Evolutionary conservation across 1,140 invertebrate species (phyloP), one percentile per base, ranked within the genome.

Genomic region (Adelges cooleyi): DNA sequence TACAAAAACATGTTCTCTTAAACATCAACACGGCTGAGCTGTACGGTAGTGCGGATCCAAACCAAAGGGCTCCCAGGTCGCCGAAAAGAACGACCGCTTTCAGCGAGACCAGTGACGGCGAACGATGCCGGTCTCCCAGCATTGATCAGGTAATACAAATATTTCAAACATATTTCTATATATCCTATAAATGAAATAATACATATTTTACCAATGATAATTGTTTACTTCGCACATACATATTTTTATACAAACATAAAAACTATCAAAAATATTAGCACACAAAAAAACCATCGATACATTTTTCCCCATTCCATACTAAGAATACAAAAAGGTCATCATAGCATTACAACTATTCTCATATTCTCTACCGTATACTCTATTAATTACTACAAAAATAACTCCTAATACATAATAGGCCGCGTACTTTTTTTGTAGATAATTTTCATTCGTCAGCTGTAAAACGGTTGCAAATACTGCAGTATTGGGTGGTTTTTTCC

Each of bases 1-100:
- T 93, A 72, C 92, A 95, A 77, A 92, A 91, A 78, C 82, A 84
- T 66, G 87, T 89, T 76, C 81, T 98, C 69, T 79, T 93, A 68
- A 94, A 92, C 76, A 80, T 90, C 72, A 84, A 83, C 68, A 86
- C 87, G 67, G 80, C 84, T 68, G 91, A 95, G 76, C 82, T 97
- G 68, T 95, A 95, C 79, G 89, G 89, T 65, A 78, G 80, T 33
- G 82, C 85, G 66, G 92, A 95, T 78, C 91, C 91, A 20, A 93
- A 91, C 76, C 89, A 89, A 71, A 80, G 90, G 69, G 85, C 85
- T 44, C 84, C 90, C 48, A 80, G 89, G 51, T 92, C 89, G 71
- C 90, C 90, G 1, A 92, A 91, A 73, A 78, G 81, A 36, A 75
- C 69, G 56, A 65, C 72, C 40, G 71, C 79, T 17, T 68, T 74